Evolutionary conservation across 2,797 vertebrate genomes (phyloP), one percentile per base, ranked within the genome.

Genomic region (Halcyon chelicuti): DNA sequence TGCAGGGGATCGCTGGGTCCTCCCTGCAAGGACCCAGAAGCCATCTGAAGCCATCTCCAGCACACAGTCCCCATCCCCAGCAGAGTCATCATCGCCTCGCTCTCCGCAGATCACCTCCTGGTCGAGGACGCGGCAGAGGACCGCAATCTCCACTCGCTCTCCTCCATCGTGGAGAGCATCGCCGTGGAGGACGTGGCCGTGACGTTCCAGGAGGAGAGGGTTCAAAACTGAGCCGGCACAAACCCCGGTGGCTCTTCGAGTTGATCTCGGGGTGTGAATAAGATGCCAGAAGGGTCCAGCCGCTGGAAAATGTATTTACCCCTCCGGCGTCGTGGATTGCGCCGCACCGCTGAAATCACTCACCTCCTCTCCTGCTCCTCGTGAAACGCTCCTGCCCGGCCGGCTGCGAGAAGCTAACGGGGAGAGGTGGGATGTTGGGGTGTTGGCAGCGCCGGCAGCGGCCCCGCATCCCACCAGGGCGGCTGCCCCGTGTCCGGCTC

Each of bases 161-260:
- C 98, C 51, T 99, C 99, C 92, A 99, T 99, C 12, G 99, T 99
- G 95, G 98, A 99, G 58, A 99, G 99, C 98, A 99, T 99, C 75
- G 96, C 99, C 0, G 97, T 98, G 93, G 98, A 98, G 29, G 97
- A 98, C 0, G 98, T 98, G 70, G 93, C 98, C 1, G 98, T 98
- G 92, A 96, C 98, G 61, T 99, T 98, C 90, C 94, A 97, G 4
- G 98, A 98, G 17, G 97, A 98, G n/a, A 92, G 44, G 82, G 95
- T 97, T 65, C 97, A 98, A 66, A 98, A 98, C 93, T 98, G 97
- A 98, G 75, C 57, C 2, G 12, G 58, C 5, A 4, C 52, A 35
- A 92, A 70, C 33, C 86, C 94, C 19, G 7, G 33, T 1, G 0
- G 74, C 71, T 81, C 65, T 72, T 52, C 0, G 10, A 85, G 86